Percentiles rank a stretch among this genome's conserved stretches.
Conservation (phyloP, 2,888 invertebrate genomes). For the Cerastoderma edule region DNA sequence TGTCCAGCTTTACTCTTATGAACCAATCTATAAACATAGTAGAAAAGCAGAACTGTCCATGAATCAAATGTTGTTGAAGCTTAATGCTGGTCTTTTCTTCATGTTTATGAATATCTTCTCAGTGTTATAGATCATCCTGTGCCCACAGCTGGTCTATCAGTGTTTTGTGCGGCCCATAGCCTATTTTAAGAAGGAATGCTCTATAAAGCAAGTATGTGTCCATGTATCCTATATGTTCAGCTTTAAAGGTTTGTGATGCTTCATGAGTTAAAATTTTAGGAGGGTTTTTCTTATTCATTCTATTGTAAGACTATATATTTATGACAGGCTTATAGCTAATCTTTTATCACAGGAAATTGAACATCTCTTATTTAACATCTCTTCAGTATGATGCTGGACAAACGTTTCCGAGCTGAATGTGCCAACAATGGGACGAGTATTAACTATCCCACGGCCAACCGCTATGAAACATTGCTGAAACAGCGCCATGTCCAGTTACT, state of each 20-base stretch:
- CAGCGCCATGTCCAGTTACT: constrained; percentile 96
- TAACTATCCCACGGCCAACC: constrained; percentile 88
- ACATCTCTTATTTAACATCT: neutral
- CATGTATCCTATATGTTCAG: too few species aligned
- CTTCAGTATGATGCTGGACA: constrained; percentile 95
- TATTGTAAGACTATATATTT: too few species aligned
- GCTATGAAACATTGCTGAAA: constrained; percentile 96
- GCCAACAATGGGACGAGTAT: constrained; percentile 94
- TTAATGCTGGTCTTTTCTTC: neutral
- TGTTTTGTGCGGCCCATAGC: too few species aligned
- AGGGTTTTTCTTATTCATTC: too few species aligned
- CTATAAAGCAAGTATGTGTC: too few species aligned
- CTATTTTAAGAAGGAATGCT: too few species aligned
- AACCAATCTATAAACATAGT: neutral
- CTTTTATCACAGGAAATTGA: neutral
- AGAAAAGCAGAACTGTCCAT: neutral
- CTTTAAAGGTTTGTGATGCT: too few species aligned
- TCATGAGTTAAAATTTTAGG: too few species aligned
- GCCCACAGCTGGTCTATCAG: too few species aligned
- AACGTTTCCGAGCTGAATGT: constrained; percentile 97
- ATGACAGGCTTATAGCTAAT: neutral
- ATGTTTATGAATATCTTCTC: neutral
- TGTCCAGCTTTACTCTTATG: too few species aligned
- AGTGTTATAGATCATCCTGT: too few species aligned
- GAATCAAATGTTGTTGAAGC: too few species aligned